Evolutionary conservation across 1,140 invertebrate species (phyloP).

Genomic region (Drosophila sechellia): DNA sequence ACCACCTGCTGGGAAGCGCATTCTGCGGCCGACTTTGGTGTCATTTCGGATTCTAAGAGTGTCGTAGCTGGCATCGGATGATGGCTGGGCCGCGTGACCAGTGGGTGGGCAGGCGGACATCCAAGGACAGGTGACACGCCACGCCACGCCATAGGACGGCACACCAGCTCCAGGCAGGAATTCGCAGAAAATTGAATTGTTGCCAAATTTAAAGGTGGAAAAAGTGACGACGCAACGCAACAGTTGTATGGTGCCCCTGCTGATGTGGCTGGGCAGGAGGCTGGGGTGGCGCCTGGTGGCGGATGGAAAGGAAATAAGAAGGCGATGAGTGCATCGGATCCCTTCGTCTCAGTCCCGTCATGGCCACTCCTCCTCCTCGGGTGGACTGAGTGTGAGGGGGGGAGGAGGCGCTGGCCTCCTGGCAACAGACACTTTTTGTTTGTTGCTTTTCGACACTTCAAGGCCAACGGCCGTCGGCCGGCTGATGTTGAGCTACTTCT

Average conservation of each 20-base stretch:
- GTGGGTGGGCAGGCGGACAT: too few relatives aligned
- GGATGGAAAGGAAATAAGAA: conserved; percentile 34
- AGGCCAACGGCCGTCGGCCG: conserved; percentile 38
- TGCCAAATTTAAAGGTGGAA: conserved; percentile 48
- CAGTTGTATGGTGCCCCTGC: conserved; percentile 23
- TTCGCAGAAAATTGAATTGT: conserved; percentile 42
- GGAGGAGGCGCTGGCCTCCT: background rate
- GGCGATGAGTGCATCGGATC: background rate
- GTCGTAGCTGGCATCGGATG: conserved; percentile 6
- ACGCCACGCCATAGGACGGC: background rate
- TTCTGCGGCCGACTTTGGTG: conserved; percentile 9
- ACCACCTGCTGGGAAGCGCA: conserved; percentile 6
- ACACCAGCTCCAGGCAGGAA: conserved; percentile 1
- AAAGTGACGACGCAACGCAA: conserved; percentile 36
- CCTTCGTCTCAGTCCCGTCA: background rate
- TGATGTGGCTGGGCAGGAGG: background rate
- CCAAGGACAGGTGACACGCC: conserved; percentile 6
- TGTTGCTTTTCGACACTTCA: conserved; percentile 52
- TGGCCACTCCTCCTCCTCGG: background rate
- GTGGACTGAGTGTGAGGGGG: background rate
- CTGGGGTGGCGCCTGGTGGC: background rate
- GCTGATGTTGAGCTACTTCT: conserved; percentile 39
- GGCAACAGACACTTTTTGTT: conserved; percentile 5
- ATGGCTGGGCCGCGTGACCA: too few relatives aligned
- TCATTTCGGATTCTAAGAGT: conserved; percentile 48